Conservation (phyloP, 1,140 invertebrate species). For the Penaeus vannamei region DNA sequence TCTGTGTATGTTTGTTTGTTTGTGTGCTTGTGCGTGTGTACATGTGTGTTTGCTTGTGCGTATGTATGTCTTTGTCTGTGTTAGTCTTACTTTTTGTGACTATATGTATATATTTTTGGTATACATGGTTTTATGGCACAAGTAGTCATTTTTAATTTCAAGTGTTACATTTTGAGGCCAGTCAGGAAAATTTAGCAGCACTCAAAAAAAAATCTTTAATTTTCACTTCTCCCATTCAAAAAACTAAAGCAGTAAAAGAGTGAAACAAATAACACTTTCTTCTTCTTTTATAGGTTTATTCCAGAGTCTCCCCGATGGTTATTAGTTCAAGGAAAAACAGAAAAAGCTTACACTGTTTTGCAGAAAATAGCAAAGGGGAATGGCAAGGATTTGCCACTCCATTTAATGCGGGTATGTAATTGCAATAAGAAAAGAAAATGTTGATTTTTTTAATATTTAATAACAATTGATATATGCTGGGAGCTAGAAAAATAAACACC, state of each 20-base stretch:
- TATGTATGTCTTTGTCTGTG: too few species aligned
- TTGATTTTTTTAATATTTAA: neutral
- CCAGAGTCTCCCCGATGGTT: slow-evolving; percentile 75
- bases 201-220: too few species aligned
- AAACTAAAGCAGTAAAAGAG: too few species aligned
- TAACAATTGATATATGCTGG: too few species aligned
- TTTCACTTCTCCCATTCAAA: too few species aligned
- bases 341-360: slow-evolving; percentile 70
- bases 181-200: too few species aligned
- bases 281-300: slow-evolving; percentile 69
- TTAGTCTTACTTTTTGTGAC: too few species aligned
- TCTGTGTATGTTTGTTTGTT: neutral
- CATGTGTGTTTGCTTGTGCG: neutral
- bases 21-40: neutral
- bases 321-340: slow-evolving; percentile 70
- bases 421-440: neutral
- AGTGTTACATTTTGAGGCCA: too few species aligned
- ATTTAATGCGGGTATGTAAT: slow-evolving; percentile 2
- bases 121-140: too few species aligned
- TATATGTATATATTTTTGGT: too few species aligned
- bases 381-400: slow-evolving; percentile 42
- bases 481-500: too few species aligned
- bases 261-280: neutral
- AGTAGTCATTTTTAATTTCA: too few species aligned
- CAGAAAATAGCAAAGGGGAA: slow-evolving; percentile 70